Percentiles rank a stretch among this genome's conserved stretches.
Conservation (phyloP, 2,888 invertebrate species). For the Uloborus plumipes region DNA sequence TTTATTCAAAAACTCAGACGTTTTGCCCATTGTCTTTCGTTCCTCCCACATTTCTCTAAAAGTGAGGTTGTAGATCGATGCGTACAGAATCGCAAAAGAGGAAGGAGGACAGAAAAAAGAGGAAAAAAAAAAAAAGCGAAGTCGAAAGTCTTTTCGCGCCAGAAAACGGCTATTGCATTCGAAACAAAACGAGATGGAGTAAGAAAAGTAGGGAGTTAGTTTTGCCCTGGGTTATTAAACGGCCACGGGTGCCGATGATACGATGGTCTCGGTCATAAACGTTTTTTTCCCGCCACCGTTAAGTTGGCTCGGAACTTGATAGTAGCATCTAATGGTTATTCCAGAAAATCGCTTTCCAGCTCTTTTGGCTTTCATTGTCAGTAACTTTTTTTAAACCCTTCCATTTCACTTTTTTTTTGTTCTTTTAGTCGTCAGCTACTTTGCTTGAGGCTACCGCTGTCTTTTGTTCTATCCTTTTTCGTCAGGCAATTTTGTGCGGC, state of each 20-base stretch:
- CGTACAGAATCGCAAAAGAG: background rate
- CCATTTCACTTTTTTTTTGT: background rate
- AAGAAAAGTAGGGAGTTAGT: conserved; percentile 11
- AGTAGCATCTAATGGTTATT: conserved; percentile 44
- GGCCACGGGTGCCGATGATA: conserved; percentile 22
- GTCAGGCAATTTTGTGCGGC: too few species aligned
- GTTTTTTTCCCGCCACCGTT: conserved; percentile 25
- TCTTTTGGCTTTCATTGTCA: conserved; percentile 15
- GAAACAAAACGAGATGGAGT: conserved; percentile 38
- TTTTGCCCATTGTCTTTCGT: background rate
- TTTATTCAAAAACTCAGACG: too few species aligned
- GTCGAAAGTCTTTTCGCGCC: conserved; percentile 1
- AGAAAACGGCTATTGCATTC: conserved; percentile 31
- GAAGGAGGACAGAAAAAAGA: background rate
- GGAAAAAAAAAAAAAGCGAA: too few species aligned
- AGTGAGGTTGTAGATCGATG: background rate
- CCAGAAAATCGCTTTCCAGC: conserved; percentile 22
- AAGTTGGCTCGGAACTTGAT: conserved; percentile 41
- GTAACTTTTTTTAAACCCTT: background rate
- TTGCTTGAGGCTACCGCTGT: too few species aligned
- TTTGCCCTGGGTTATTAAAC: conserved; percentile 43
- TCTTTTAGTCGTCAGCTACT: background rate
- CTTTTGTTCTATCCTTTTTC: too few species aligned
- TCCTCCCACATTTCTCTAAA: background rate
- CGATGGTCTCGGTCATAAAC: conserved; percentile 57